A percentile compares a stretch with the other conserved stretches of the same genome.
Conservation (phyloP, 2,113 vertebrate genomes). For the Sceloporus tristichus region DNA sequence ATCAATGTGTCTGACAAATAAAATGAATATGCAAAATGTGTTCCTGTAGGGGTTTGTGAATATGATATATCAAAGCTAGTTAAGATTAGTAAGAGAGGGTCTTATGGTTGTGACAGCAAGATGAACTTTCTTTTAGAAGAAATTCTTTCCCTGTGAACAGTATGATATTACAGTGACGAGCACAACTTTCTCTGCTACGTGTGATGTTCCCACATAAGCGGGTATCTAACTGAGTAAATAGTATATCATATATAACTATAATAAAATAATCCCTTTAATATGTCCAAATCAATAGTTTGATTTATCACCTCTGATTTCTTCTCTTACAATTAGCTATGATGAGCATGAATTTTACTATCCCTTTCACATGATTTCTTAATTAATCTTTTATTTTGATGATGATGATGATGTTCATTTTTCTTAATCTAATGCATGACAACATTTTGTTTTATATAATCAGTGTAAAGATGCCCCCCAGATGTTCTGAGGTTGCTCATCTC, state of each 20-base stretch:
- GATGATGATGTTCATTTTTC: neutral
- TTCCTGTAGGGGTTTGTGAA: slow-evolving; percentile 7
- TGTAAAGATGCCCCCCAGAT: neutral
- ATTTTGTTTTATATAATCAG: neutral
- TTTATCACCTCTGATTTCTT: neutral
- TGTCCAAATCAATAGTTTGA: neutral
- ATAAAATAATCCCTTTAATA: slow-evolving; percentile 3
- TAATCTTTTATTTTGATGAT: neutral
- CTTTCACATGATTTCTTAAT: neutral
- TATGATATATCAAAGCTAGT: neutral
- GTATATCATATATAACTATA: slow-evolving; percentile 9
- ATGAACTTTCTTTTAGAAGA: neutral
- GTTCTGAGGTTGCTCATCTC: no score
- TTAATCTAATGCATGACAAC: neutral
- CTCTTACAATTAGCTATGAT: neutral
- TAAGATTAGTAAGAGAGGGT: neutral
- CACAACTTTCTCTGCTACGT: neutral
- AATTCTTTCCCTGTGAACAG: neutral
- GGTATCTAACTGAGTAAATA: slow-evolving; percentile 24
- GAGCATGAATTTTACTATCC: neutral
- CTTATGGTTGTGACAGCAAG: neutral
- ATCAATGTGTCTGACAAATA: neutral
- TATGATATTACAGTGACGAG: slow-evolving; percentile 11
- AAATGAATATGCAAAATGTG: neutral
- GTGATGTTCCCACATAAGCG: neutral